These are phyloP conservation scores for Rhabdomys pumilio DNA, from an alignment of 2,797 vertebrate species.

Conservation along the genomic window DNA sequence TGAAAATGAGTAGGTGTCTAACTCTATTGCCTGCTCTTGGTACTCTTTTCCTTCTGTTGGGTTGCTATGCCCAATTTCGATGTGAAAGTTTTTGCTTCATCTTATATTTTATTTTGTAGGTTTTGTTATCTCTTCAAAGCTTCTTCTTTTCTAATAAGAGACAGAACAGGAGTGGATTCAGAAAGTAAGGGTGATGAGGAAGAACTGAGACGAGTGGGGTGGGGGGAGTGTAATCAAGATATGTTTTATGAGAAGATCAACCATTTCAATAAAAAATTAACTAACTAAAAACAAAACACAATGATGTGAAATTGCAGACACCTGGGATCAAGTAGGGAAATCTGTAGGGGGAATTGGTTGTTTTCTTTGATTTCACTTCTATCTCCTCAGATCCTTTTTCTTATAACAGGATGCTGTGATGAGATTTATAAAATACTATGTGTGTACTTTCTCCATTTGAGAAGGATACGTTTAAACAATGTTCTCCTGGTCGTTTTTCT, in stretches of 20 bases:
- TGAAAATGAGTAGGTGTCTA: not conserved
- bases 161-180: not conserved
- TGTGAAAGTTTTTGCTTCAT: not conserved
- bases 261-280: not conserved
- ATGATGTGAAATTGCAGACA: not conserved
- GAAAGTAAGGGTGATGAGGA: too few relatives aligned
- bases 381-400: not conserved
- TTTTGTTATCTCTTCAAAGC: not conserved
- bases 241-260: not conserved
- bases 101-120: not conserved
- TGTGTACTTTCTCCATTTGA: not conserved
- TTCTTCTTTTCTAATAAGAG: not conserved
- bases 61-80: not conserved
- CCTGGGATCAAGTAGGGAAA: not conserved
- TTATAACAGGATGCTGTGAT: not conserved
- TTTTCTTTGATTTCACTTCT: not conserved
- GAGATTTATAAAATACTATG: not conserved
- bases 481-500: not conserved
- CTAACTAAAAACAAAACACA: not conserved
- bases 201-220: not conserved
- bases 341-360: fast-evolving
- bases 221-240: not conserved
- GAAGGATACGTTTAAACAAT: not conserved
- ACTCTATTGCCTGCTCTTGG: not conserved
- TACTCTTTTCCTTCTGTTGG: not conserved